Evolutionary conservation across 2,888 invertebrate species (phyloP).

Genomic region (Furcula furcula): DNA sequence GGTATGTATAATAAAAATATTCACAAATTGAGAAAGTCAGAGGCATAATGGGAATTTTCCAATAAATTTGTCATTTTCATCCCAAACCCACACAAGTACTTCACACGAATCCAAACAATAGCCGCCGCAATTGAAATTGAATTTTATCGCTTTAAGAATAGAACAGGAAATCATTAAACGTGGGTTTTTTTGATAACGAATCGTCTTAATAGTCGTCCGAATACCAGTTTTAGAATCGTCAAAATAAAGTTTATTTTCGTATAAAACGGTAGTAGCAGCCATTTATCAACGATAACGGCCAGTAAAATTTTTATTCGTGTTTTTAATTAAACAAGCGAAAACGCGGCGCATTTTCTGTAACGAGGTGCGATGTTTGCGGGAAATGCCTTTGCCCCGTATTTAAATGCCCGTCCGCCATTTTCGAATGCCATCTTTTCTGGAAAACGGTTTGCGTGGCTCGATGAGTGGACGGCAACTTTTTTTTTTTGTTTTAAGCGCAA

Average conservation of each 20-base stretch:
- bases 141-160: constrained; percentile 68
- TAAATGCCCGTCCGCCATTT: constrained; percentile 12
- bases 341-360: constrained; percentile 60
- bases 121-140: constrained; percentile 57
- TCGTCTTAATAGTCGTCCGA: constrained; percentile 23
- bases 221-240: constrained; percentile 18
- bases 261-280: constrained; percentile 29
- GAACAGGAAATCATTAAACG: constrained; percentile 69
- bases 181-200: constrained; percentile 54
- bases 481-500: too few species aligned
- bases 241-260: constrained; percentile 39
- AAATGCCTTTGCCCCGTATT: constrained; percentile 37
- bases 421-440: constrained; percentile 1
- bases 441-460: neutral
- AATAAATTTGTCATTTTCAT: constrained; percentile 1
- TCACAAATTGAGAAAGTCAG: too few species aligned
- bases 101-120: constrained; percentile 38
- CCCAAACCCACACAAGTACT: too few species aligned
- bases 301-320: constrained; percentile 72
- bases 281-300: constrained; percentile 74
- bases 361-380: constrained; percentile 48
- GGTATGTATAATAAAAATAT: too few species aligned
- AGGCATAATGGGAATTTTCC: neutral
- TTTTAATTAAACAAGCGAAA: constrained; percentile 77
- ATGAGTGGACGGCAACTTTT: too few species aligned